Base-by-base conservation (phyloP, 2,888 invertebrate species). In the Dolichomitus sp. region DNA sequence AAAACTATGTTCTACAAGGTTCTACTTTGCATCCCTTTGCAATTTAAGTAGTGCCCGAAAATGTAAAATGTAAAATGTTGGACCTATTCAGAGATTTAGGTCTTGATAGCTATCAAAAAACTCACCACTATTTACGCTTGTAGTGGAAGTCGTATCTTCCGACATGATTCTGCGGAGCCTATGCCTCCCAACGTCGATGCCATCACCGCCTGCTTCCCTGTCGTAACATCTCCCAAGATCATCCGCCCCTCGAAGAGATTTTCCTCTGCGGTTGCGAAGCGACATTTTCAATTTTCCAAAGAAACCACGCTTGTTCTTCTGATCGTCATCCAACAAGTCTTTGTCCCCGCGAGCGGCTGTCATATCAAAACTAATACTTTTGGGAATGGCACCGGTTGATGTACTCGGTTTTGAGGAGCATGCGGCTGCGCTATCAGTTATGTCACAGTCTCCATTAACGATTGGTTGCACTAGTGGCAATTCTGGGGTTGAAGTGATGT, bases 361-460 rank as follows among this genome's bases (percentile, higher is more conserved):
- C 92, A 98, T 97, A 94, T 98, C 98, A 89, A 98, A 98, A 92
- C 97, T 98, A 88, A 98, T 98, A 90, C 98, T 98, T 94, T 98
- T 98, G 0, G 98, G 98, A 89, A 98, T 98, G 1, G 98, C 97
- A 0, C 98, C 98, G 0, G 97, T 97, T 0, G 97, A 96, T 23
- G 95, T 94, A 3, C 93, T 94, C 0, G 95, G 94, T 86, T 95
- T 95, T 52, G 92, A 83, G 14, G 87, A 87, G 50, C 86, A 89
- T 19, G 88, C 88, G 12, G 86, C 87, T 52, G 86, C 76, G 14
- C 86, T 86, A 80, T 91, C 89, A 19, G 85, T 86, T 1, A 87
- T 73, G 12, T 89, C 90, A 37, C 90, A 88, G 74, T 90, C 89
- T 52, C 89, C 89, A 52, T 90, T 90, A 2, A 89, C 80, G 17